These are phyloP conservation scores for Cyphomyrus discorhynchus DNA, from an alignment of 2,113 vertebrate genomes.

Conservation along the genomic window DNA sequence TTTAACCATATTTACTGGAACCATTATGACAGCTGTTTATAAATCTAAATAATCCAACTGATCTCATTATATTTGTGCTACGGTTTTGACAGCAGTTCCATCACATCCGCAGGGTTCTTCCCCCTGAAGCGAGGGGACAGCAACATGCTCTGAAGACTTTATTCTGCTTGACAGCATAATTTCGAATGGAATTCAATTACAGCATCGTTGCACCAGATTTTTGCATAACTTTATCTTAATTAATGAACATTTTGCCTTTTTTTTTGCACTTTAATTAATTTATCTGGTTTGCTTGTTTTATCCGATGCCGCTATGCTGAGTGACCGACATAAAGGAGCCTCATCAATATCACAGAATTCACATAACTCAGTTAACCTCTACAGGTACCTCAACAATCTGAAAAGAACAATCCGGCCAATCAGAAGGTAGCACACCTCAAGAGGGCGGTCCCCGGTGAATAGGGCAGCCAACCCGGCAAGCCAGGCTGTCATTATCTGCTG, in stretches of 20 bases:
- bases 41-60: background rate
- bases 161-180: background rate
- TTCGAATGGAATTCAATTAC: background rate
- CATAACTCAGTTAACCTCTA: background rate
- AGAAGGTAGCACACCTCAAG: background rate
- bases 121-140: background rate
- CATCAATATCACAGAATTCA: background rate
- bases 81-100: background rate
- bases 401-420: background rate
- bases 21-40: background rate
- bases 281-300: background rate
- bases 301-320: background rate
- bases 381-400: background rate
- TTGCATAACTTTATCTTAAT: background rate
- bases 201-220: background rate
- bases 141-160: background rate
- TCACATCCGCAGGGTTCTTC: background rate
- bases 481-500: background rate
- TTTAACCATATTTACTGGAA: background rate
- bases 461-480: background rate
- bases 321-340: background rate
- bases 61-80: background rate
- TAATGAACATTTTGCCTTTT: background rate
- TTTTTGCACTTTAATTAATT: background rate
- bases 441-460: background rate